Base-by-base conservation (phyloP, 92 coral and sea anemone genomes). In the Muricea muricata region DNA sequence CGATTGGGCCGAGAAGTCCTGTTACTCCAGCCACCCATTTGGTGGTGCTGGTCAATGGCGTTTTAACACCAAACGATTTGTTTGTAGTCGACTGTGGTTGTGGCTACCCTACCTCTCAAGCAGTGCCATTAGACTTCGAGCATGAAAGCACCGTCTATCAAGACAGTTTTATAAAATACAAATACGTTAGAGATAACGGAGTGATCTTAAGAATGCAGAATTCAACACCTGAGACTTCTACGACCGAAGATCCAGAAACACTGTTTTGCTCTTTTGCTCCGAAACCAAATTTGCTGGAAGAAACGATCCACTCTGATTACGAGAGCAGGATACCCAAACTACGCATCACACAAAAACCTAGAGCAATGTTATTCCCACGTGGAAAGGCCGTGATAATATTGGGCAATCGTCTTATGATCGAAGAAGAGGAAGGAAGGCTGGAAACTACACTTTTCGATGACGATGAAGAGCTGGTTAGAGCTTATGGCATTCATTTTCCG, bases 151-250 rank as follows among this genome's bases (percentile, higher is more conserved):
- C 79, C 1, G 79, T 73, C 0, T 73, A 41, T 34, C 29, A 73
- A 24, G 79, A 73, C 10, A 35, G 55, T n/a, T 73, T 73, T 73
- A 20, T 73, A 3, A 48, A 73, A 45, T 73, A 40, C 60, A 73
- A 73, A 21, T 73, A 20, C 33, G 37, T 73, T 15, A 47, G 79
- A 2, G 32, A 47, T 41, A 25, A 47, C 10, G 79, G 42, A 8
- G 12, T 10, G 21, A 68, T 68, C 15, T 32, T 68, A 3, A 46
- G 46, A 1, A 8, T 54, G 61, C 61, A 54, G 45, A 39, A 39
- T 39, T 11, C 45, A 11, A 39, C 45, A 11, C 45, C 45, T 39
- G 45, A 39, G 11, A 39, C 5, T 39, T 39, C 6, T 39, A 5
- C 45, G 5, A 39, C 11, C 45, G 5, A 5, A 39, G 45, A 39